Base-by-base conservation (phyloP, 2,113 vertebrate species). In the Erythrolamprus reginae region DNA sequence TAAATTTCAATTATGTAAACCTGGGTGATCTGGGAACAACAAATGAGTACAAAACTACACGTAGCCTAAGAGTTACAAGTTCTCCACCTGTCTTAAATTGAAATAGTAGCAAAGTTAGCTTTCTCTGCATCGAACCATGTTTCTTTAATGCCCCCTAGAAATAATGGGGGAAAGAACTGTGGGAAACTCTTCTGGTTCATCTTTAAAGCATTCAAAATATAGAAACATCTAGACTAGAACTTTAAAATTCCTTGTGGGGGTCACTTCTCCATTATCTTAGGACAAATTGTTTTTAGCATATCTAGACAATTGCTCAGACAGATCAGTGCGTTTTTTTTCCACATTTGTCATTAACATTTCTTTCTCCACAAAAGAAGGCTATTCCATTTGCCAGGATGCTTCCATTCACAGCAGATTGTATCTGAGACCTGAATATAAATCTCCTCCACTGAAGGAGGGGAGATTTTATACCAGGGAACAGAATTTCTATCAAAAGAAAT, bases 341-440 rank as follows among this genome's bases (percentile, higher is more conserved):
- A 86, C 70, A 58, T 90, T 51, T 87, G 90, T 82, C 88, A 91
- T 83, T 91, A 55, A 70, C 56, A 87, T 91, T 91, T 83, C 52
- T 91, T 52, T 58, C 86, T 38, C 70, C 56, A 91, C 90, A 91
- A 91, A 91, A 53, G 90, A 55, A 87, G 51, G 24, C 50, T 53
- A 42, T 52, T 53, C 52, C 15, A 24, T 50, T 52, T 91, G 90
- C 90, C 90, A 91, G 48, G 90, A 91, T 88, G 51, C n/a, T 87
- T 53, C 48, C 42, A 52, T 33, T 86, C 89, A 56, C 61, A 82
- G 82, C 65, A 53, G 52, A 82, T 53, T 87, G 86, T 21, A 56
- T 53, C 85, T 82, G 86, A 91, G 90, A 91, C 90, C 5, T 83
- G 90, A 91, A 87, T 91, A 45, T 58, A 82, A 91, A 91, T 91